Evolutionary conservation across 2,113 vertebrate species (phyloP), one percentile per base, ranked within the genome.

Genomic region (Panthera tigris): DNA sequence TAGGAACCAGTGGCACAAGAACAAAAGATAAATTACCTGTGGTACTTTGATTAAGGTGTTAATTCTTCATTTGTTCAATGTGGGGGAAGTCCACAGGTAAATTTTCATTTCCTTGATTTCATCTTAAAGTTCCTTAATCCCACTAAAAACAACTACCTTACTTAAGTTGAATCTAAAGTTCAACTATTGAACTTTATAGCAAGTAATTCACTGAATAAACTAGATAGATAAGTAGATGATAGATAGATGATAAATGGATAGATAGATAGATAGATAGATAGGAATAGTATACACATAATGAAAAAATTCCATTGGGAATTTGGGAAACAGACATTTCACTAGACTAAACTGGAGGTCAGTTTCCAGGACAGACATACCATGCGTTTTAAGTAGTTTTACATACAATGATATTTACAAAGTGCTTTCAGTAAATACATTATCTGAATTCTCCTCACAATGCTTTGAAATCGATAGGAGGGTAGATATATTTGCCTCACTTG

Each of bases 331-430:
- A 50, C 23, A 45, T 65, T 85, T 93, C n/a, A 88, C 48, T 87
- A 74, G 55, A 74, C 52, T 73, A 91, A 78, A 68, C 55, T 39
- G 85, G n/a, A 95, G 8, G 52, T 89, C 52, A 57, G 13, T 82
- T 95, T 94, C 81, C 45, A 87, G 52, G 14, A 85, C 2, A 86
- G 79, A 27, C 76, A 90, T 50, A 79, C 2, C n/a, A 57, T 23
- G 4, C 41, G 0, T 91, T 73, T n/a, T 89, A 73, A 97, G 19
- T 41, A 94, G 82, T 76, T 87, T 36, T 95, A 55, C 19, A 88
- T 33, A 57, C 80, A 68, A 79, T 93, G 48, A 52, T 80, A 97
- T 94, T 91, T 89, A 74, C 63, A 74, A 91, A 95, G 23, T 69
- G 36, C 48, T 83, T 89, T 95, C 6, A 65, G 63, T 61, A 76